Evolutionary conservation across 2,888 invertebrate genomes (phyloP).

Genomic region (Dendrolimus houi): DNA sequence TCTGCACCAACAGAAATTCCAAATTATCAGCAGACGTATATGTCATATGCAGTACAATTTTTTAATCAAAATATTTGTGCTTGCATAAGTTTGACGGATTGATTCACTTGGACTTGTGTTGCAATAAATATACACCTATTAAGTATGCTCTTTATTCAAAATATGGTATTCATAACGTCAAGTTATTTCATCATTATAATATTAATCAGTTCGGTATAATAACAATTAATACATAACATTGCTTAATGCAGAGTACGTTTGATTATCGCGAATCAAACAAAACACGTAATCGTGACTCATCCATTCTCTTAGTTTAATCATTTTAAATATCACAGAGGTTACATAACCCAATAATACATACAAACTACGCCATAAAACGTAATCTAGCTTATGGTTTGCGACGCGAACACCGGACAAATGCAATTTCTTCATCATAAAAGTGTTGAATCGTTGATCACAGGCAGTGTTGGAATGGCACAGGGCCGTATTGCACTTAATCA

Average conservation of each 20-base stretch:
- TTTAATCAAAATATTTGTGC: too few relatives aligned
- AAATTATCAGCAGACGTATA: too few relatives aligned
- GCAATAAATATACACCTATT: too few relatives aligned
- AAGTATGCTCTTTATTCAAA: too few relatives aligned
- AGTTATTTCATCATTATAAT: too few relatives aligned
- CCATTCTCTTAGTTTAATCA: conserved; percentile 43
- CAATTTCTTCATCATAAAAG: conserved; percentile 53
- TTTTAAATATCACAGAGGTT: conserved; percentile 67
- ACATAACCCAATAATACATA: conserved; percentile 28
- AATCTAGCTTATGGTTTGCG: conserved; percentile 39
- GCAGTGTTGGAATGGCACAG: conserved; percentile 58
- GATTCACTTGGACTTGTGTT: too few relatives aligned
- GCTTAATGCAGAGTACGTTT: conserved; percentile 17
- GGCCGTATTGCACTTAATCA: conserved; percentile 20
- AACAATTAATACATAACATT: conserved; percentile 27
- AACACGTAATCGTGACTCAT: conserved; percentile 43
- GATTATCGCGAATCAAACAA: conserved; percentile 47
- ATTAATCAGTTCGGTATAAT: conserved; percentile 5
- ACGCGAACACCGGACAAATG: conserved; percentile 59
- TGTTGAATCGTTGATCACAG: conserved; percentile 54
- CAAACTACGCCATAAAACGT: conserved; percentile 9
- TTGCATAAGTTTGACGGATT: too few relatives aligned
- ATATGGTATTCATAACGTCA: too few relatives aligned
- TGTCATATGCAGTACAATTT: too few relatives aligned
- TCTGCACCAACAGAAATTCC: too few relatives aligned